These are phyloP conservation scores for Octodonta nipae DNA, from an alignment of 2,888 invertebrate genomes.

Conservation along the genomic window DNA sequence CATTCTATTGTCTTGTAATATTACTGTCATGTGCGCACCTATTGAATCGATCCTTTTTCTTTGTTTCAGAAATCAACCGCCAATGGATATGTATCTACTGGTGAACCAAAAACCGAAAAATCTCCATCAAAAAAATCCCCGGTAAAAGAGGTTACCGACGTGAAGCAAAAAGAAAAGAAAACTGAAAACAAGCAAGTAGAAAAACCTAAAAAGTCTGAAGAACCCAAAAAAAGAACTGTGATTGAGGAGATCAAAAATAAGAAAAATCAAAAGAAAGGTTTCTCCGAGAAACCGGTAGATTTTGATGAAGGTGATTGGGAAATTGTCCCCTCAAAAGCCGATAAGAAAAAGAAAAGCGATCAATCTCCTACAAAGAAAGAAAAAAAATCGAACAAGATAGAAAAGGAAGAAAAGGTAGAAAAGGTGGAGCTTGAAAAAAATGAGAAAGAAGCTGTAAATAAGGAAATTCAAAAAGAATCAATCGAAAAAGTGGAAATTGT, in stretches of 20 bases:
- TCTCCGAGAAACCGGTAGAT: slow-evolving; percentile 52
- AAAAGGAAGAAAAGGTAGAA: slow-evolving; percentile 30
- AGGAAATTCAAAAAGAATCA: slow-evolving; percentile 30
- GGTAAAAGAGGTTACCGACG: slow-evolving; percentile 39
- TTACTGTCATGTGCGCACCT: too few relatives aligned
- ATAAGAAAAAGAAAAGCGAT: slow-evolving; percentile 56
- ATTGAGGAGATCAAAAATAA: slow-evolving; percentile 21
- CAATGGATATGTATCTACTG: slow-evolving; percentile 46
- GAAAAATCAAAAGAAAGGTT: slow-evolving; percentile 38
- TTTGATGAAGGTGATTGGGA: slow-evolving; percentile 68
- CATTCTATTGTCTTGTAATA: too few relatives aligned
- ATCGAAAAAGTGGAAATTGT: slow-evolving; percentile 20
- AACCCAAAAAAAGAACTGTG: slow-evolving; percentile 10
- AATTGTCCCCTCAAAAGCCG: slow-evolving; percentile 53
- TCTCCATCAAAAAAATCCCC: slow-evolving; percentile 37
- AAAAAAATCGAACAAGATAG: slow-evolving; percentile 28
- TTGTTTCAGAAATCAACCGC: slow-evolving; percentile 44
- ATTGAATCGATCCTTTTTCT: too few relatives aligned
- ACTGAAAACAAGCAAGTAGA: slow-evolving; percentile 41
- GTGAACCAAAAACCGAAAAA: slow-evolving; percentile 43
- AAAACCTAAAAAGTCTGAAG: slow-evolving; percentile 36
- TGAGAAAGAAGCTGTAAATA: slow-evolving; percentile 39
- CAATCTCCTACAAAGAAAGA: slow-evolving; percentile 32
- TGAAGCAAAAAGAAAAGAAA: slow-evolving; percentile 33
- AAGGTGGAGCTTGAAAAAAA: slow-evolving; percentile 37